Conservation (phyloP, 2,888 invertebrate genomes). For the Neuroscelio doddi region DNA sequence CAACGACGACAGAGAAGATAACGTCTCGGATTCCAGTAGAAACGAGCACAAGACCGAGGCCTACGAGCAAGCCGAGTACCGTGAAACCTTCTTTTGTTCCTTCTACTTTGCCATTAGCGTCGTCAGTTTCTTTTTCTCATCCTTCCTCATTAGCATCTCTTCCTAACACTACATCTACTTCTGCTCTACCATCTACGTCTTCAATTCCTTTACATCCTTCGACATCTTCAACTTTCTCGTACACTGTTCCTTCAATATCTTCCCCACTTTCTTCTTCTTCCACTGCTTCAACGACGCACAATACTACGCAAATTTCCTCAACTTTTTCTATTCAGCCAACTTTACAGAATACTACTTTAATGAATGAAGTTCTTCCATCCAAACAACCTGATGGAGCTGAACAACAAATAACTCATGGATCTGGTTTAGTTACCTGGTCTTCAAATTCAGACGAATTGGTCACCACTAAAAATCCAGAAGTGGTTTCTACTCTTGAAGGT, state of each 20-base stretch:
- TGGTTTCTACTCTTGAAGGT: constrained; percentile 49
- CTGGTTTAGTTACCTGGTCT: constrained; percentile 74
- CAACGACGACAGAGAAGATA: constrained; percentile 54
- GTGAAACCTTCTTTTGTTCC: neutral
- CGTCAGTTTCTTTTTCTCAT: constrained; percentile 11
- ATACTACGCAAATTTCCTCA: neutral
- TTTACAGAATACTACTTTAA: constrained; percentile 46
- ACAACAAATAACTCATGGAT: constrained; percentile 61
- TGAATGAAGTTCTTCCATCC: constrained; percentile 42
- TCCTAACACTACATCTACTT: constrained; percentile 22
- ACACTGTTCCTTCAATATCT: constrained; percentile 18
- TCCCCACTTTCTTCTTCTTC: constrained; percentile 21
- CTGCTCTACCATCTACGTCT: constrained; percentile 11
- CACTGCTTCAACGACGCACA: constrained; percentile 16
- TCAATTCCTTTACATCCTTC: constrained; percentile 27
- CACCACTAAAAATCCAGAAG: constrained; percentile 57
- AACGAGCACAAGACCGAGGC: constrained; percentile 43
- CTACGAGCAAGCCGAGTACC: constrained; percentile 27
- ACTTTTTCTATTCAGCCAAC: constrained; percentile 17
- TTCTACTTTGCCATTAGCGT: neutral
- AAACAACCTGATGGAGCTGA: constrained; percentile 47
- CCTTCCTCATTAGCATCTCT: neutral
- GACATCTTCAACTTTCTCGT: constrained; percentile 10
- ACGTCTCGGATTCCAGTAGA: constrained; percentile 57
- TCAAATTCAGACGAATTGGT: constrained; percentile 68